Base-by-base conservation (phyloP, 2,888 invertebrate genomes). In the Drosophila algonquin region DNA sequence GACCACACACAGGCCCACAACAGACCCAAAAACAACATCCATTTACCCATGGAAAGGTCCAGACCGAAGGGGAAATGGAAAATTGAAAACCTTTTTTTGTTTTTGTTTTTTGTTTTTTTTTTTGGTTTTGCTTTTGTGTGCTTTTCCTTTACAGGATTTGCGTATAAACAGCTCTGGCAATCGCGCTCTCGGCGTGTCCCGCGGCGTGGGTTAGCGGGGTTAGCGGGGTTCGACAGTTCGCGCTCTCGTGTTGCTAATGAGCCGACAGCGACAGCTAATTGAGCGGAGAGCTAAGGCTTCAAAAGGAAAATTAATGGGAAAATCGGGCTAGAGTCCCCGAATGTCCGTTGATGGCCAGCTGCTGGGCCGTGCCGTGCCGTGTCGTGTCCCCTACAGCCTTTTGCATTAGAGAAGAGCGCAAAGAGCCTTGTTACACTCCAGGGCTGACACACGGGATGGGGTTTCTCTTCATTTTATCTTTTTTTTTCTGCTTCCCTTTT, bases 281-380 rank as follows among this genome's bases (percentile, higher is more conserved):
- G 78, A 67, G 63, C 65, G 56, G 61, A 57, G 51, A 59, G 51
- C 61, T 68, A 16, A 61, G 56, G 63, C 73, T 63, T 67, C 71
- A 73, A 80, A 80, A 67, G 61, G 40, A 67, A 83, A 83, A 83
- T 76, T 70, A 67, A 76, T 83, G 81, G 71, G 76, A 72, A 80
- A 80, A 72, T 78, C 76, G 83, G 80, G 60, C 73, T 46, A n/a
- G 40, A 7, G 1, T 35, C 46, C 46, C 12, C 21, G 12, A 14
- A 27, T 56, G 14, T 14, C 7, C 7, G 16, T 21, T 21, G 21
- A 21, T 21, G 21, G 21, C 21, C 21, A 21, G n/a, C 32, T 58
- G 21, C 21, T 21, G 27, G 6, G 27, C 7, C 27, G 1, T 27
- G 27, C 27, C 27, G 27, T 27, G 27, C 27, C 32, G 32, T 14